phyloP scores from a whole-genome alignment of 2,888 invertebrate species.

The Petrolisthes cinctipes region DNA sequence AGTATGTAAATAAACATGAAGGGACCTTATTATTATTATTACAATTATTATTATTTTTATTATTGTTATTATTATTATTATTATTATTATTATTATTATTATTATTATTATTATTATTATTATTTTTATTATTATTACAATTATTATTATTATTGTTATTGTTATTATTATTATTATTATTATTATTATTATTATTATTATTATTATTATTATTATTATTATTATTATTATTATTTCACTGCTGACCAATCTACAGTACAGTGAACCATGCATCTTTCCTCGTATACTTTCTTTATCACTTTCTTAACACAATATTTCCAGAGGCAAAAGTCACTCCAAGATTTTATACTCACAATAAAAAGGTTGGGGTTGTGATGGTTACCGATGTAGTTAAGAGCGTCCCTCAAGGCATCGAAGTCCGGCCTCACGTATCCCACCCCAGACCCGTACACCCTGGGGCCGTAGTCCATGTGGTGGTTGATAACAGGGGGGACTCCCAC shows the following conservation, averaged over 20 bases:
- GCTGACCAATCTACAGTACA: background rate
- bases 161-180: conserved; percentile 10
- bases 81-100: conserved; percentile 18
- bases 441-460: too few species aligned
- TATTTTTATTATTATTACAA: conserved; percentile 3
- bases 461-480: too few species aligned
- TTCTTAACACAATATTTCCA: too few species aligned
- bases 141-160: conserved; percentile 11
- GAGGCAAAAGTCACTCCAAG: too few species aligned
- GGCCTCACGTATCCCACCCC: too few species aligned
- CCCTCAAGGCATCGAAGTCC: too few species aligned
- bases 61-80: conserved; percentile 1
- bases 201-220: conserved; percentile 18
- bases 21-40: background rate
- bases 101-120: conserved; percentile 18
- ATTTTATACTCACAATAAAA: too few species aligned
- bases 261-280: background rate
- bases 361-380: too few species aligned
- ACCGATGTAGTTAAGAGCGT: too few species aligned
- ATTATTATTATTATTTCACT: conserved; percentile 8
- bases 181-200: conserved; percentile 18
- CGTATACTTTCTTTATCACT: too few species aligned
- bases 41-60: background rate
- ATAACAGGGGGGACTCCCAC: too few species aligned
- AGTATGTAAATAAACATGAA: too few species aligned